These are phyloP conservation scores for Ictalurus furcatus DNA, from an alignment of 2,113 vertebrate species.

Conservation along the genomic window DNA sequence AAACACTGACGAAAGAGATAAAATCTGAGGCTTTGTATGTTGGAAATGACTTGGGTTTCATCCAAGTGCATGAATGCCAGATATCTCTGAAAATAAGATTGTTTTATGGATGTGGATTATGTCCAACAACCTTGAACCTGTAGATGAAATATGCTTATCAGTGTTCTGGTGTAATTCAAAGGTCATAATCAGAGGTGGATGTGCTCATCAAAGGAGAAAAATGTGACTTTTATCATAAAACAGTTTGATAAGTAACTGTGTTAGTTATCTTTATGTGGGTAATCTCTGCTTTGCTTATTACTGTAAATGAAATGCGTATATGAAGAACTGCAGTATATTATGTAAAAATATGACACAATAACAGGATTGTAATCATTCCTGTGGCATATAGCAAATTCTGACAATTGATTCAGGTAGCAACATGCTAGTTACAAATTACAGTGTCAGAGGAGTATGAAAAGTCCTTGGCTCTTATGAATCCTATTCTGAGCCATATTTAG, in stretches of 20 bases:
- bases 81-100: background rate
- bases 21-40: background rate
- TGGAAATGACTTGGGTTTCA: background rate
- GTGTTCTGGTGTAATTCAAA: slow-evolving; percentile 19
- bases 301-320: background rate
- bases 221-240: background rate
- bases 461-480: background rate
- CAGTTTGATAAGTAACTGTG: slow-evolving; percentile 36
- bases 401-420: background rate
- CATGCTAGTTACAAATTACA: background rate
- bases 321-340: background rate
- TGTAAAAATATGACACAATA: background rate
- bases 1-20: background rate
- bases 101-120: slow-evolving; percentile 19
- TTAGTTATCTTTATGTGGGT: slow-evolving; percentile 32
- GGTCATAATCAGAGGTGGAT: slow-evolving; percentile 3
- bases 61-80: background rate
- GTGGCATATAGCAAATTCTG: background rate
- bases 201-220: background rate
- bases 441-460: background rate
- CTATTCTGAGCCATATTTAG: background rate
- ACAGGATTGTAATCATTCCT: background rate
- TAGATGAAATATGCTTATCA: slow-evolving; percentile 46
- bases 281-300: background rate
- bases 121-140: slow-evolving; percentile 43